Percentiles rank a stretch among this genome's conserved stretches.
Conservation (phyloP, 2,797 vertebrate genomes). For the Centroberyx gerrardi region DNA sequence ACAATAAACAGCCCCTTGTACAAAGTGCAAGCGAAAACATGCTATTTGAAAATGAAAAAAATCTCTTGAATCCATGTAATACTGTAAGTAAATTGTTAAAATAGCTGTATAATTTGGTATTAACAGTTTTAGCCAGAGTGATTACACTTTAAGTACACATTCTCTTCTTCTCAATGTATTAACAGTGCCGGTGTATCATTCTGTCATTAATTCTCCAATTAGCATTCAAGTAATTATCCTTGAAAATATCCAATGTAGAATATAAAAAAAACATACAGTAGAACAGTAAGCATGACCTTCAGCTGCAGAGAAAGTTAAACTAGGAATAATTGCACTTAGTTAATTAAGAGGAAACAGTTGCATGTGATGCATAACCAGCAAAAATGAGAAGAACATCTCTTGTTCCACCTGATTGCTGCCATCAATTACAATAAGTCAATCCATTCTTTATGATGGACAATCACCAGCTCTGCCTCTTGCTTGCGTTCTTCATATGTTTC, state of each 20-base stretch:
- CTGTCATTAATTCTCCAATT: slow-evolving; percentile 34
- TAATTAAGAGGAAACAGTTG: slow-evolving; percentile 45
- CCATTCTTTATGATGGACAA: slow-evolving; percentile 27
- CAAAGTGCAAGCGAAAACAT: slow-evolving; percentile 25
- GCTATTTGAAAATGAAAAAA: slow-evolving; percentile 5
- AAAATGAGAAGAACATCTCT: slow-evolving; percentile 4
- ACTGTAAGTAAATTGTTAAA: slow-evolving; percentile 9
- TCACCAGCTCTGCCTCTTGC: slow-evolving; percentile 82
- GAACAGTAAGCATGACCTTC: slow-evolving; percentile 37
- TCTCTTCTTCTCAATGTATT: not conserved
- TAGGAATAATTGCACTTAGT: slow-evolving; percentile 70
- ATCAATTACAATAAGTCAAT: slow-evolving; percentile 3
- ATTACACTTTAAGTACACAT: not conserved
- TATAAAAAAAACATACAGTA: slow-evolving; percentile 29
- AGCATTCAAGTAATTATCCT: slow-evolving; percentile 46
- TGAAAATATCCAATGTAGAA: slow-evolving; percentile 27
- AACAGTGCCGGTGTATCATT: slow-evolving; percentile 6
- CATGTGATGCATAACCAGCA: slow-evolving; percentile 30
- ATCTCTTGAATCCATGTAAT: slow-evolving; percentile 1
- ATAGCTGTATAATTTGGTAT: not conserved
- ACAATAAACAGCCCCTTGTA: slow-evolving; percentile 21
- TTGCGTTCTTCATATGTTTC: slow-evolving; percentile 37
- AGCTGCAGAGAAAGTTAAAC: slow-evolving; percentile 42
- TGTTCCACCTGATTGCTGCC: slow-evolving; percentile 5
- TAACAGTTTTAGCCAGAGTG: not conserved